A percentile compares a stretch with the other conserved stretches of the same genome.
Evolutionary conservation across 2,888 invertebrate genomes (phyloP).

Genomic region (Zonitis immaculata): DNA sequence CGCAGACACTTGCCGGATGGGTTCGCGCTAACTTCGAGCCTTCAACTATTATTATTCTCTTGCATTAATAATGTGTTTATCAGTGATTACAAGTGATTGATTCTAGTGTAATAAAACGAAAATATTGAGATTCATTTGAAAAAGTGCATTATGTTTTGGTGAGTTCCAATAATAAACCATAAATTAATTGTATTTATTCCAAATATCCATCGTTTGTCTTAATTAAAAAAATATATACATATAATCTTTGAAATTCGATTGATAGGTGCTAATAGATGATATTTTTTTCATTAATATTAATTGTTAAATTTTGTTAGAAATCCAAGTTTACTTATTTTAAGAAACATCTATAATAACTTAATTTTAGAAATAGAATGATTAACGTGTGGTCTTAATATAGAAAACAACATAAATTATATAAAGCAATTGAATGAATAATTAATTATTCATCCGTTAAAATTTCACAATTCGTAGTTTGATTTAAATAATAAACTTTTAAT

Average conservation of each 20-base stretch:
- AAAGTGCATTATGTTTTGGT: background rate
- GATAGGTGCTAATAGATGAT: no score
- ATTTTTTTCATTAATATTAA: no score
- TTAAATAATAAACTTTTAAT: no score
- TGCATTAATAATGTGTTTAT: no score
- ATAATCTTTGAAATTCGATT: background rate
- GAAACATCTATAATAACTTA: background rate
- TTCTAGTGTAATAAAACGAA: background rate
- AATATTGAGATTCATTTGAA: background rate
- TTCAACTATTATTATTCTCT: no score
- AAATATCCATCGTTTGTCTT: no score
- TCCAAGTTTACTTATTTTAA: background rate
- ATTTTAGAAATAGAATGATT: background rate
- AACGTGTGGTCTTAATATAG: background rate
- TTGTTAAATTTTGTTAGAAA: no score
- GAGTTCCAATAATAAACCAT: background rate
- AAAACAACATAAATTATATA: background rate
- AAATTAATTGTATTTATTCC: background rate
- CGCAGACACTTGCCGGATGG: conserved; percentile 38
- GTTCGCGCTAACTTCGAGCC: conserved; percentile 32
- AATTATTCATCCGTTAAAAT: no score
- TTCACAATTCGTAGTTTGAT: no score
- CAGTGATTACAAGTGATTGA: background rate
- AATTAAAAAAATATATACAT: background rate
- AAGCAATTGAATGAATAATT: no score